These are phyloP conservation scores for Festucalex cinctus DNA, from an alignment of 2,113 vertebrate genomes.

Conservation along the genomic window DNA sequence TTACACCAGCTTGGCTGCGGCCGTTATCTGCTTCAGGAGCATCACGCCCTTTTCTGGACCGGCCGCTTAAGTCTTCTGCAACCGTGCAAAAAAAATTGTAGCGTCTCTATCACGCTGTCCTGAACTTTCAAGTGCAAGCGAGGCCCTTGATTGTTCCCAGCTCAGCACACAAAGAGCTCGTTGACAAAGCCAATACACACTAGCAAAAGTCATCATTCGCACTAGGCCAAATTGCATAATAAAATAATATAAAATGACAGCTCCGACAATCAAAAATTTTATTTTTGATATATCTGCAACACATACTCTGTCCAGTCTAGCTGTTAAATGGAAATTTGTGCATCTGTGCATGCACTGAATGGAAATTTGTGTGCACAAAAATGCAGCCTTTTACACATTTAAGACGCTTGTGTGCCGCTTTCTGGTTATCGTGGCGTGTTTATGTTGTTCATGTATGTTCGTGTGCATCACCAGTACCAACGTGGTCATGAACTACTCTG, in stretches of 20 bases:
- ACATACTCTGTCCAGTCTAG: too few relatives aligned
- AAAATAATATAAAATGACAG: too few relatives aligned
- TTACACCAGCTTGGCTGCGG: constrained; percentile 30
- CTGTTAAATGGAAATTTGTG: too few relatives aligned
- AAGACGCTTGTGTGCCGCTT: too few relatives aligned
- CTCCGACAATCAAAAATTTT: too few relatives aligned
- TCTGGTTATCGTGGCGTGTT: not conserved
- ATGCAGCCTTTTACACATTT: too few relatives aligned
- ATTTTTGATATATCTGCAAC: too few relatives aligned
- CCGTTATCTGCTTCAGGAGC: constrained; percentile 25
- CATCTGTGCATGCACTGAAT: too few relatives aligned
- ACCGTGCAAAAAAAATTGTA: not conserved
- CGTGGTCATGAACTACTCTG: constrained; percentile 99
- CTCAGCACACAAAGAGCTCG: not conserved
- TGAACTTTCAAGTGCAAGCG: not conserved
- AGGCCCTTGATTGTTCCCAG: not conserved
- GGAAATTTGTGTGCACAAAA: too few relatives aligned
- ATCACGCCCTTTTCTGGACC: constrained; percentile 33
- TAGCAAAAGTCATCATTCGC: too few relatives aligned
- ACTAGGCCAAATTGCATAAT: too few relatives aligned
- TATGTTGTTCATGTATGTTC: too few relatives aligned
- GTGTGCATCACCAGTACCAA: constrained; percentile 82
- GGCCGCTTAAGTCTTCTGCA: not conserved
- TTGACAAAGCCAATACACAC: not conserved
- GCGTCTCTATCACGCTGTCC: not conserved